Evolutionary conservation across 2,888 invertebrate genomes (phyloP), one percentile per base, ranked within the genome.

Genomic region (Ophioninae sp.): DNA sequence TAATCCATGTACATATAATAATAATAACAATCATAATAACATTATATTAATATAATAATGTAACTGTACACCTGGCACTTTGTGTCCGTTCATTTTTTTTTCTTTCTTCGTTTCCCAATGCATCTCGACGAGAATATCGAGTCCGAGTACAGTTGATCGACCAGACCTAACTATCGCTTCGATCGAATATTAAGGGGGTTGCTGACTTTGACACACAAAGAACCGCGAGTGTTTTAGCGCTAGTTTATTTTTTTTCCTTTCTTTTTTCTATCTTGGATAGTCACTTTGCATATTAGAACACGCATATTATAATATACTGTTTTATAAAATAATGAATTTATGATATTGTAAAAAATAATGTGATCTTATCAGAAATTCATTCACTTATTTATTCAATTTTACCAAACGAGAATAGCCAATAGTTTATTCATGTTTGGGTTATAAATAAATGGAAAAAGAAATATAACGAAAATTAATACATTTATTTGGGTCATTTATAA

Each of bases 21-120:
- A 75, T n/a, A 37, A 75, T n/a, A 50, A 64, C 41, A 74, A 74
- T 56, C 30, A 72, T 39, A 39, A 64, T 20, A 74, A 74, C 57
- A 75, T 57, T 65, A 59, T 13, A 65, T 65, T 65, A 75, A 75
- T 67, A 75, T 37, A 75, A 75, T 56, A 65, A 50, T 37, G 30
- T 50, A 73, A 73, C 73, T 73, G 61, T 73, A 65, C 59, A 10
- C 44, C 13, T 37, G 61, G 74, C 30, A 70, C 64, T 23, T 57
- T 41, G 65, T 50, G 65, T 21, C 39, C 3, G 50, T 64, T 70
- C 56, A 21, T 23, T 61, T 69, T 50, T 50, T 17, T 50, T 50
- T 50, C 17, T 50, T 50, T 50, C 50, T 50, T 17, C 17, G 17
- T 50, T 50, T 50, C 17, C 50, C 13, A 37, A 62, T 7, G 10